phyloP scores from a whole-genome alignment of 2,113 vertebrate species.

The Colinus virginianus region DNA sequence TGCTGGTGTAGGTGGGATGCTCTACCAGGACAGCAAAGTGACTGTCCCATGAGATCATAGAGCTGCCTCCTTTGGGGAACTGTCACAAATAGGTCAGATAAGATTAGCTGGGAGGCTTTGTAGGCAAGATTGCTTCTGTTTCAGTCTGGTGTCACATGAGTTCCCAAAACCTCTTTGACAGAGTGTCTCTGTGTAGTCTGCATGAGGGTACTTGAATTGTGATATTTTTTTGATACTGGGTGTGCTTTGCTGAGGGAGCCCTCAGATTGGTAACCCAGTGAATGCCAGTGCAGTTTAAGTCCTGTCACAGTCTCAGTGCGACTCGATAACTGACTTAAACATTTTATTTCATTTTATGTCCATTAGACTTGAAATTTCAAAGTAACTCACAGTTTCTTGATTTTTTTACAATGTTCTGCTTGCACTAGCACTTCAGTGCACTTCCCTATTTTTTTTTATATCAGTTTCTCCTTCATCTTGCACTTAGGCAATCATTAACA shows the following conservation, averaged over 20 bases:
- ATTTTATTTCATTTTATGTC: background rate
- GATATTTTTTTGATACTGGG: background rate
- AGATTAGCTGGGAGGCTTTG: background rate
- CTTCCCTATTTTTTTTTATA: background rate
- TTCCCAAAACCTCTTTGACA: background rate
- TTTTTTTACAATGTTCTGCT: background rate
- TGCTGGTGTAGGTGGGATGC: background rate
- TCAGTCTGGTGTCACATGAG: background rate
- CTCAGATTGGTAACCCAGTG: background rate
- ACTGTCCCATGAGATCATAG: background rate
- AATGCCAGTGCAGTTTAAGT: background rate
- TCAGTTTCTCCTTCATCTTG: background rate
- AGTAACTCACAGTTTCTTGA: background rate
- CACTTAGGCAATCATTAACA: background rate
- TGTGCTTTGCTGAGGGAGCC: background rate
- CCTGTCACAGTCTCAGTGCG: background rate
- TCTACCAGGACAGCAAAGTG: background rate
- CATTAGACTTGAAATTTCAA: background rate
- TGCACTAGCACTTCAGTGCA: background rate
- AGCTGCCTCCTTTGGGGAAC: background rate
- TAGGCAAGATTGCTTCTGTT: background rate
- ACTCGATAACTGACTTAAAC: background rate
- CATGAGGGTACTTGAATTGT: background rate
- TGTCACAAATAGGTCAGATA: conserved; percentile 46
- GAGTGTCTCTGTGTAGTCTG: background rate